phyloP scores from a whole-genome alignment of 2,888 invertebrate species.

The Torymus aiolomorphi region DNA sequence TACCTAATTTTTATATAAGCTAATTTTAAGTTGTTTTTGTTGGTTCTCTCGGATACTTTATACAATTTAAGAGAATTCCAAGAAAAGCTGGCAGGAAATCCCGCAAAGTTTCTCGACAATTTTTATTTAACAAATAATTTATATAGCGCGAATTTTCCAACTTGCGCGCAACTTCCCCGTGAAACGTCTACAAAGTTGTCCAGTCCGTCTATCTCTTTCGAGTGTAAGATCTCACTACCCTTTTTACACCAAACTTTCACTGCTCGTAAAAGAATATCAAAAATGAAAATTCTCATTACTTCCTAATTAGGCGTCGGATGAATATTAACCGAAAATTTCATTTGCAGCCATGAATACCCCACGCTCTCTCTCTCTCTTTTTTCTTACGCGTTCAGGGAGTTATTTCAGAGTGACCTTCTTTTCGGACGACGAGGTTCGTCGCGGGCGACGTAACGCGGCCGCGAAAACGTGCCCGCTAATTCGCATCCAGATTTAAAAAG shows the following conservation, averaged over 20 bases:
- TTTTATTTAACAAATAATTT: no score
- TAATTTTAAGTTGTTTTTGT: no score
- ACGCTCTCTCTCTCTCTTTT: background rate
- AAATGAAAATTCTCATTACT: conserved; percentile 17
- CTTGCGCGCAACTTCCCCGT: no score
- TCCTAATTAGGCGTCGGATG: background rate
- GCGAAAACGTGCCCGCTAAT: background rate
- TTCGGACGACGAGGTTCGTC: background rate
- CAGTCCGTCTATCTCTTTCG: no score
- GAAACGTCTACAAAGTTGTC: no score
- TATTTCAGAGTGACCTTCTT: conserved; percentile 21
- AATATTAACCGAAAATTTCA: conserved; percentile 17
- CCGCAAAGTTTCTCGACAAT: no score
- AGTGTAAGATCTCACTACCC: no score
- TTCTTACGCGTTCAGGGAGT: background rate
- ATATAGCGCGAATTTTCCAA: no score
- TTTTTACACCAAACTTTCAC: background rate
- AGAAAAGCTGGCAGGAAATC: no score
- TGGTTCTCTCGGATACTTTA: no score
- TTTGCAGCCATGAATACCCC: background rate
- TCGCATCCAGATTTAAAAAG: conserved; percentile 6
- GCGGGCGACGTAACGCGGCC: background rate
- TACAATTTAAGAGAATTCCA: no score
- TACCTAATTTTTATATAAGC: no score
- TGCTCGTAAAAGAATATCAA: background rate